Evolutionary conservation across 2,888 invertebrate species (phyloP).

Genomic region (Rotaria socialis): DNA sequence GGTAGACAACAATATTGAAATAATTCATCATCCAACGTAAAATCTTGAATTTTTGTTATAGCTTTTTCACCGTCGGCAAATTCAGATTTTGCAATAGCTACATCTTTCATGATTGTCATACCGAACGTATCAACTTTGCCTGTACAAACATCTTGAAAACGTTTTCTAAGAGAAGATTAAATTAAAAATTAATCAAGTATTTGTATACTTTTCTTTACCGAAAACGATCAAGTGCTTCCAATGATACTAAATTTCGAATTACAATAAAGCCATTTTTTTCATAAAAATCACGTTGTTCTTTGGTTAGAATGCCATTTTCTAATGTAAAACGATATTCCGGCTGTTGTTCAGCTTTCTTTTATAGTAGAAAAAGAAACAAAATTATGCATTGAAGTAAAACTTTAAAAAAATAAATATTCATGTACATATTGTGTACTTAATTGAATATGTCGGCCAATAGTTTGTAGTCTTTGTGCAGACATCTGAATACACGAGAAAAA

Average conservation of each 20-base stretch:
- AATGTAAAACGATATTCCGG: not conserved
- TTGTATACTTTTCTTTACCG: slow-evolving; percentile 62
- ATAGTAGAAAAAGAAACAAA: not conserved
- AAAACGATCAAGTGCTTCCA: slow-evolving; percentile 67
- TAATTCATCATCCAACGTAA: slow-evolving; percentile 71
- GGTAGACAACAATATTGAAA: slow-evolving; percentile 68
- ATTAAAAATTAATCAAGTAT: not conserved
- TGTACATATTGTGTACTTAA: slow-evolving; percentile 15
- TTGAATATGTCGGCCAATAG: slow-evolving; percentile 25
- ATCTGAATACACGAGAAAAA: not conserved
- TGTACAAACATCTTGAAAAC: slow-evolving; percentile 71
- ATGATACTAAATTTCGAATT: slow-evolving; percentile 68
- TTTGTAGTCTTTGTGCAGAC: not conserved
- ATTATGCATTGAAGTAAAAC: not conserved
- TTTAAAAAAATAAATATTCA: not conserved
- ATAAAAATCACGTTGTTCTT: slow-evolving; percentile 69
- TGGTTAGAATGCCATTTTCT: not conserved
- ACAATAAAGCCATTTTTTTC: slow-evolving; percentile 76
- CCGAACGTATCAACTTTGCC: slow-evolving; percentile 63
- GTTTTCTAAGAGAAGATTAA: slow-evolving; percentile 61
- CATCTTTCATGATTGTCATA: slow-evolving; percentile 70
- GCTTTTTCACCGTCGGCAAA: slow-evolving; percentile 67
- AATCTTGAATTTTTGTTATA: slow-evolving; percentile 74
- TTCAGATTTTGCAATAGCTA: slow-evolving; percentile 65
- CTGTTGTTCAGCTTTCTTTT: not conserved